Conservation (phyloP, 2,888 invertebrate species). For the Hirtodrosophila histrioides region DNA sequence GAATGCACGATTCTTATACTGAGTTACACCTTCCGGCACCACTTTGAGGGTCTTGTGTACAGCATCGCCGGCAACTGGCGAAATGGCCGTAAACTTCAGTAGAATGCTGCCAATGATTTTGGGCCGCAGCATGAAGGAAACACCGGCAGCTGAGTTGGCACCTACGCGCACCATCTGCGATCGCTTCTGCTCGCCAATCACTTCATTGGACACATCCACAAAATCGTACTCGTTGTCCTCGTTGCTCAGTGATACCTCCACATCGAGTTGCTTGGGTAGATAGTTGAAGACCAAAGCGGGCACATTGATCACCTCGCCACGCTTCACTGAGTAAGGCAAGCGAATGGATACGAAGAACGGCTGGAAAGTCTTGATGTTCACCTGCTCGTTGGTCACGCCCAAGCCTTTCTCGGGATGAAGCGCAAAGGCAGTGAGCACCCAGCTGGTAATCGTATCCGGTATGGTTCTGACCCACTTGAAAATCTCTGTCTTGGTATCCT, state of each 20-base stretch:
- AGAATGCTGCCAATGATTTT: constrained; percentile 89
- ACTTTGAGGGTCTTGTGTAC: constrained; percentile 90
- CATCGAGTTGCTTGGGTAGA: constrained; percentile 89
- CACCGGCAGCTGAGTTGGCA: constrained; percentile 89
- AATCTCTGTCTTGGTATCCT: constrained; percentile 67
- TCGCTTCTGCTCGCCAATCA: constrained; percentile 93
- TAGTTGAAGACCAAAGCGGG: constrained; percentile 95
- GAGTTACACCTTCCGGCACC: constrained; percentile 92
- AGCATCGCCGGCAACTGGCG: constrained; percentile 91
- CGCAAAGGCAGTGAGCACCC: constrained; percentile 92
- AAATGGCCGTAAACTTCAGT: constrained; percentile 90
- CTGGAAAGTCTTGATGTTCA: constrained; percentile 90
- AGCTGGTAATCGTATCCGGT: constrained; percentile 92
- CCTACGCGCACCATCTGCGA: constrained; percentile 89
- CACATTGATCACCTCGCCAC: constrained; percentile 94
- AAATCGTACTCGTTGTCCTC: constrained; percentile 92
- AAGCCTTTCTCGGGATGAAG: constrained; percentile 90
- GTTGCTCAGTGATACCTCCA: constrained; percentile 93
- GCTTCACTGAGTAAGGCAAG: constrained; percentile 94
- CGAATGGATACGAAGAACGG: constrained; percentile 94
- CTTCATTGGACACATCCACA: constrained; percentile 92
- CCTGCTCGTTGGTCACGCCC: constrained; percentile 88
- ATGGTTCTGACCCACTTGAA: constrained; percentile 85
- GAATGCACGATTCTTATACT: constrained; percentile 89
- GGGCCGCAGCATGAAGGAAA: constrained; percentile 93